phyloP scores from a whole-genome alignment of 2,888 invertebrate genomes.

The Cerastoderma edule region DNA sequence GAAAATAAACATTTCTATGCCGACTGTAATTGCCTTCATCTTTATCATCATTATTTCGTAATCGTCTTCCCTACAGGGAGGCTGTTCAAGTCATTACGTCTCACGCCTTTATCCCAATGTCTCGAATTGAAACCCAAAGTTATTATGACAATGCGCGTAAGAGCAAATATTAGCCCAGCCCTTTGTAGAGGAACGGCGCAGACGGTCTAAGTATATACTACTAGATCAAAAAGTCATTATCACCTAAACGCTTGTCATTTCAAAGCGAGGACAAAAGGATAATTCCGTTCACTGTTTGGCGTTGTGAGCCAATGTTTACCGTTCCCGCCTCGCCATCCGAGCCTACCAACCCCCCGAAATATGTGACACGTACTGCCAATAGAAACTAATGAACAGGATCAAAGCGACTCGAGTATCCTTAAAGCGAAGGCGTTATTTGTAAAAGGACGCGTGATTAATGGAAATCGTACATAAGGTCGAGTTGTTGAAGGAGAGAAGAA shows the following conservation, averaged over 20 bases:
- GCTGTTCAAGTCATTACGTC: no score
- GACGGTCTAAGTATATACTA: slow-evolving; percentile 29
- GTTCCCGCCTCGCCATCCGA: slow-evolving; percentile 48
- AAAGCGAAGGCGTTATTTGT: slow-evolving; percentile 24
- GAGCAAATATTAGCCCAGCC: slow-evolving; percentile 18
- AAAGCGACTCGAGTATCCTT: slow-evolving; percentile 44
- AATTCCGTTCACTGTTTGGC: slow-evolving; percentile 38
- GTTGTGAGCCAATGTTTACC: slow-evolving; percentile 52
- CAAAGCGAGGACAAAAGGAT: slow-evolving; percentile 39
- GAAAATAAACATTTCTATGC: no score
- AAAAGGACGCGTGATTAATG: slow-evolving; percentile 12
- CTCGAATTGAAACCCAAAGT: no score
- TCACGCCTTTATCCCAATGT: no score
- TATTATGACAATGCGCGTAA: slow-evolving; percentile 5
- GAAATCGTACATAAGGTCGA: background rate
- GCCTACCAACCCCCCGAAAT: slow-evolving; percentile 16
- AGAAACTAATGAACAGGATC: slow-evolving; percentile 30
- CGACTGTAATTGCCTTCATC: no score
- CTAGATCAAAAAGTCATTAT: slow-evolving; percentile 59
- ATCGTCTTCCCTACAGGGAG: no score
- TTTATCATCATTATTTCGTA: no score
- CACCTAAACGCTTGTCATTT: slow-evolving; percentile 31
- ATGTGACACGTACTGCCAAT: slow-evolving; percentile 13
- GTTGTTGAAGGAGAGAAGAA: slow-evolving; percentile 23
- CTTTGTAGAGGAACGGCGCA: slow-evolving; percentile 2